Conservation (phyloP, 2,113 vertebrate species). For the Psammodynastes pulverulentus region DNA sequence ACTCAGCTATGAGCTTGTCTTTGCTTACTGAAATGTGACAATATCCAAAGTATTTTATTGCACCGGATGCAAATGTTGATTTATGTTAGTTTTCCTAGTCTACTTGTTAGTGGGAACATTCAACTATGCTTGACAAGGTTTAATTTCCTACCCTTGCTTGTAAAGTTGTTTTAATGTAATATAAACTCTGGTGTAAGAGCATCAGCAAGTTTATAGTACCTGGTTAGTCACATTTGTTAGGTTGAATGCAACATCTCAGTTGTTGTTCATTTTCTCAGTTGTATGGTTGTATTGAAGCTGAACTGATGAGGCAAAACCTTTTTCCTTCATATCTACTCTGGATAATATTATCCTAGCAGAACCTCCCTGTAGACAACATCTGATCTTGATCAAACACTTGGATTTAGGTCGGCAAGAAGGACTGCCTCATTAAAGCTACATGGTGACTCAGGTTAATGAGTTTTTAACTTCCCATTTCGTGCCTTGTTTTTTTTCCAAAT, state of each 20-base stretch:
- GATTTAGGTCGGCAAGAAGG: neutral
- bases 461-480: neutral
- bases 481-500: neutral
- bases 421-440: neutral
- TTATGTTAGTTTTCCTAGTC: slow-evolving; percentile 8
- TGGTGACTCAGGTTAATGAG: neutral
- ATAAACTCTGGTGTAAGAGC: slow-evolving; percentile 40
- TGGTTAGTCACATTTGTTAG: slow-evolving; percentile 56
- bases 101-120: slow-evolving; percentile 20
- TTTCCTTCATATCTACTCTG: slow-evolving; percentile 39
- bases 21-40: neutral
- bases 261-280: slow-evolving; percentile 64
- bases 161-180: slow-evolving; percentile 42
- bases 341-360: neutral
- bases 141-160: slow-evolving; percentile 54
- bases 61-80: neutral
- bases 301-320: slow-evolving; percentile 54
- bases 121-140: slow-evolving; percentile 40
- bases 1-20: neutral
- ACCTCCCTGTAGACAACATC: neutral
- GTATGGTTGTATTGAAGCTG: slow-evolving; percentile 51
- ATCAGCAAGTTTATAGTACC: slow-evolving; percentile 50
- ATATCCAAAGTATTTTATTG: neutral
- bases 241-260: slow-evolving; percentile 59
- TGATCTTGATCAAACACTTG: neutral